These are phyloP conservation scores for Lasiurus borealis DNA, from an alignment of 2,113 vertebrate genomes.

Conservation along the genomic window DNA sequence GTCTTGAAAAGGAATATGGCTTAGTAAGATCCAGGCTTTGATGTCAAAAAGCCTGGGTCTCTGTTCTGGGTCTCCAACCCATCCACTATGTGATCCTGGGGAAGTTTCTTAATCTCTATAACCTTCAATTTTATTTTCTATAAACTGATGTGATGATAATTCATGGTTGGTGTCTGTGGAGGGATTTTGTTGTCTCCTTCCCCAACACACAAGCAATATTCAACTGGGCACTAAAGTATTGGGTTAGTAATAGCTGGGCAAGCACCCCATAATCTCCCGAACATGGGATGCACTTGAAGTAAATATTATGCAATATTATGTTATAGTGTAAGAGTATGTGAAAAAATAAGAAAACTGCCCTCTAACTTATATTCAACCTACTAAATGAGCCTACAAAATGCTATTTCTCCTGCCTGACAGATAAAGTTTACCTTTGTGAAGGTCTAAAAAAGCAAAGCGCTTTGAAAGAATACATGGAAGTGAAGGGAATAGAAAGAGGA, in stretches of 20 bases:
- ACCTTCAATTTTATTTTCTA: neutral
- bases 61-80: neutral
- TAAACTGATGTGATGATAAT: neutral
- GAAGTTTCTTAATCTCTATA: neutral
- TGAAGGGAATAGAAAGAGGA: neutral
- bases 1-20: neutral
- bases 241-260: neutral
- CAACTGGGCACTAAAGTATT: neutral
- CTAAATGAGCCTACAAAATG: neutral
- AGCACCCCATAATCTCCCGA: neutral
- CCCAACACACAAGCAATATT: neutral
- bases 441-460: neutral
- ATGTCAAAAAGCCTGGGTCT: neutral
- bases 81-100: neutral
- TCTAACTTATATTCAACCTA: neutral
- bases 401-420: neutral
- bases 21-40: neutral
- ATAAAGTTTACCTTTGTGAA: neutral
- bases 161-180: neutral
- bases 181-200: neutral
- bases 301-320: neutral
- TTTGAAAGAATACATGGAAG: neutral
- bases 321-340: neutral
- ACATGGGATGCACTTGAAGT: neutral
- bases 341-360: constrained; percentile 23